Percentiles rank a stretch among this genome's conserved stretches.
Conservation (phyloP, 2,888 invertebrate genomes). For the Lapara coniferarum region DNA sequence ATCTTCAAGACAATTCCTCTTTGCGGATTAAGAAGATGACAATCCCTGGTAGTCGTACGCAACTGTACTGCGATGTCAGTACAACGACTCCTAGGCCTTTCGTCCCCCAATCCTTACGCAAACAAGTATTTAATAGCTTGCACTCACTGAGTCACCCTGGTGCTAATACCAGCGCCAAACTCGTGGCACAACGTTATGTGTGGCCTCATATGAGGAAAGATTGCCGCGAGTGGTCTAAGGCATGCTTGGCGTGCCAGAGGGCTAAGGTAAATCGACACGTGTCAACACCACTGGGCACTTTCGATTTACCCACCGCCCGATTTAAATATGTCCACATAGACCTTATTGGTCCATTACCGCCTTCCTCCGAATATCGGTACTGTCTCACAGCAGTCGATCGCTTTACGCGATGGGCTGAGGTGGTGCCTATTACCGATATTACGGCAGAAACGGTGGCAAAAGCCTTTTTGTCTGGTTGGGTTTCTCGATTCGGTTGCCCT, state of each 20-base stretch:
- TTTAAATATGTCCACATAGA: slow-evolving; percentile 37
- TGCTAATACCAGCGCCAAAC: too few relatives aligned
- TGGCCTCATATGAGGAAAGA: slow-evolving; percentile 36
- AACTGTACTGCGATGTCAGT: slow-evolving; percentile 2
- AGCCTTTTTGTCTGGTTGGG: slow-evolving; percentile 45
- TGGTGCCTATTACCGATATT: slow-evolving; percentile 24
- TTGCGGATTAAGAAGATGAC: background rate
- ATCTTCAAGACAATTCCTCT: background rate
- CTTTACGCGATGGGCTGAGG: slow-evolving; percentile 29
- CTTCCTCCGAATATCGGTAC: slow-evolving; percentile 35
- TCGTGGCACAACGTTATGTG: slow-evolving; percentile 35
- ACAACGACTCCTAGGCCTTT: slow-evolving; percentile 30
- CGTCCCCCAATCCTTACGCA: slow-evolving; percentile 27
- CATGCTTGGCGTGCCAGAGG: background rate
- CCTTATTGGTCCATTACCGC: slow-evolving; percentile 35
- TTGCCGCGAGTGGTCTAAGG: background rate
- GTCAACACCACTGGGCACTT: slow-evolving; percentile 6
- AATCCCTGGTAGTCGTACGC: background rate
- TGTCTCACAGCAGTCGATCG: slow-evolving; percentile 37
- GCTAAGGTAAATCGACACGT: slow-evolving; percentile 12
- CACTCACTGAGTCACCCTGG: slow-evolving; percentile 33
- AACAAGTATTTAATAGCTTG: slow-evolving; percentile 29
- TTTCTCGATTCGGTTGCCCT: slow-evolving; percentile 42
- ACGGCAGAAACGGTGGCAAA: slow-evolving; percentile 44
- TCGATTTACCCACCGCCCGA: slow-evolving; percentile 18